Evolutionary conservation across 2,113 vertebrate genomes (phyloP).

Genomic region (Halichoeres trimaculatus): DNA sequence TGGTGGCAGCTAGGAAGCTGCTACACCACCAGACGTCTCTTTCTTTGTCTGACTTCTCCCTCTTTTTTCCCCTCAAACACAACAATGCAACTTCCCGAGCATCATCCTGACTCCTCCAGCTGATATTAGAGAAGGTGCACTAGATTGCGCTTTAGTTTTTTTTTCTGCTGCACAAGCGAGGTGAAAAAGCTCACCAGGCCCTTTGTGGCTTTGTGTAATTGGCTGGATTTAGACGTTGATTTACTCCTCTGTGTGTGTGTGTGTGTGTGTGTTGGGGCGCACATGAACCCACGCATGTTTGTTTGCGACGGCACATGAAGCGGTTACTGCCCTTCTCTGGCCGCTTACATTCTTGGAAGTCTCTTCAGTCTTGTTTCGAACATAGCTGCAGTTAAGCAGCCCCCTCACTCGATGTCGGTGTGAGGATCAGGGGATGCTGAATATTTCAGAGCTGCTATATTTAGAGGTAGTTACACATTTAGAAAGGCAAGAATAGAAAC

Average conservation of each 20-base stretch:
- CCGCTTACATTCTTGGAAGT: slow-evolving; percentile 73
- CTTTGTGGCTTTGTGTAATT: slow-evolving; percentile 42
- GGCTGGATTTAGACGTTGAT: slow-evolving; percentile 52
- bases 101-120: slow-evolving; percentile 21
- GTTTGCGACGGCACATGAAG: slow-evolving; percentile 44
- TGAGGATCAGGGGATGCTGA: slow-evolving; percentile 80
- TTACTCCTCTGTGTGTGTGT: slow-evolving; percentile 6
- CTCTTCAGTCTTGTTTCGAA: slow-evolving; percentile 43
- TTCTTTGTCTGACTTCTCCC: slow-evolving; percentile 26
- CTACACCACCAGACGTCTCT: slow-evolving; percentile 39
- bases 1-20: slow-evolving; percentile 62
- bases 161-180: slow-evolving; percentile 26
- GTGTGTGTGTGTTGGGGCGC: background rate
- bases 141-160: slow-evolving; percentile 41
- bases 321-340: slow-evolving; percentile 31
- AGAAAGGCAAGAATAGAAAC: slow-evolving; percentile 83
- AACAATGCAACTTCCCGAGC: background rate
- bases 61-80: background rate
- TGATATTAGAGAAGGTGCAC: slow-evolving; percentile 30
- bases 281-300: slow-evolving; percentile 31
- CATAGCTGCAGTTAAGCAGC: slow-evolving; percentile 66
- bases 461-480: slow-evolving; percentile 82
- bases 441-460: slow-evolving; percentile 86
- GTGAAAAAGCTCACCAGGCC: slow-evolving; percentile 34
- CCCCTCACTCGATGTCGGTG: slow-evolving; percentile 66